Evolutionary conservation across 2,888 invertebrate species (phyloP).

Genomic region (Polydrusus cervinus): DNA sequence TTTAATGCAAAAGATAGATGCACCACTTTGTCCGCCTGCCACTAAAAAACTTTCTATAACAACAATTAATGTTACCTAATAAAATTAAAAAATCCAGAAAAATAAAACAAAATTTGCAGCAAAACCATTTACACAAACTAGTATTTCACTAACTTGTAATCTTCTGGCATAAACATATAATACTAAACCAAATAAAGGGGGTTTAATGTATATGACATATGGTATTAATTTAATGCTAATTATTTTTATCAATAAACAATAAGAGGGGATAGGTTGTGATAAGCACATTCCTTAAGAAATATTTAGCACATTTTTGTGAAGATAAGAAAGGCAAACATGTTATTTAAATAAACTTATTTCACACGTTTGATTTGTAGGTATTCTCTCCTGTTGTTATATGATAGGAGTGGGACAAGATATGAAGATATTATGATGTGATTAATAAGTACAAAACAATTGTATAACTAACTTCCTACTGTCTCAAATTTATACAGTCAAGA

Average conservation of each 20-base stretch:
- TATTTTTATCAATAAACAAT: slow-evolving; percentile 25
- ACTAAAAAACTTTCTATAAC: too few relatives aligned
- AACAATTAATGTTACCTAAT: background rate
- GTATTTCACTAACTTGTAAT: slow-evolving; percentile 3
- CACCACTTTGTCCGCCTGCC: too few relatives aligned
- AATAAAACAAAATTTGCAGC: too few relatives aligned
- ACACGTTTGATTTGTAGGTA: slow-evolving; percentile 4
- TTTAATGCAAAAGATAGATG: too few relatives aligned
- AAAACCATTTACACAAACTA: background rate
- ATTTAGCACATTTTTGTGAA: slow-evolving; percentile 33
- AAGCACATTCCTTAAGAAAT: slow-evolving; percentile 33
- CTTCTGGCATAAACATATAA: background rate
- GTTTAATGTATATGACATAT: background rate
- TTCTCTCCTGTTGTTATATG: background rate
- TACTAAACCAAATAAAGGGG: slow-evolving; percentile 5
- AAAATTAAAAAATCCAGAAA: background rate
- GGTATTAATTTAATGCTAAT: slow-evolving; percentile 12
- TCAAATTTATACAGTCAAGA: too few relatives aligned
- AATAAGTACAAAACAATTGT: too few relatives aligned
- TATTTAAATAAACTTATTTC: slow-evolving; percentile 9
- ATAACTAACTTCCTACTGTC: too few relatives aligned
- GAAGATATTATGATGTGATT: too few relatives aligned
- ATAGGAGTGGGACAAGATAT: background rate
- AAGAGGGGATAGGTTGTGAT: slow-evolving; percentile 26
- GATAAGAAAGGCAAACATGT: slow-evolving; percentile 29